These are phyloP conservation scores for Chitala chitala DNA, from an alignment of 2,113 vertebrate genomes.

Conservation along the genomic window DNA sequence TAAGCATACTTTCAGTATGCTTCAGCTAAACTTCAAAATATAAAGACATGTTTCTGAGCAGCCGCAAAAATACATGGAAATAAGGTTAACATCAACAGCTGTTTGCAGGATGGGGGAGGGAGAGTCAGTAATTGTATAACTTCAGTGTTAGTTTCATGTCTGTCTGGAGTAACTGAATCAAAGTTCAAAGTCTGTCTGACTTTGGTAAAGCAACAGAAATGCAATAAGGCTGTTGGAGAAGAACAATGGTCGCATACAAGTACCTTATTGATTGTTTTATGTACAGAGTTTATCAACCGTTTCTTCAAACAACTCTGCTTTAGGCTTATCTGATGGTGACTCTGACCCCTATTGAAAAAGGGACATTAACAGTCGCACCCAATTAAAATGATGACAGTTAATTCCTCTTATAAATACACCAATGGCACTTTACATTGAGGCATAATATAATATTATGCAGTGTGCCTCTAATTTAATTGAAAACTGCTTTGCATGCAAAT, in stretches of 20 bases:
- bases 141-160: background rate
- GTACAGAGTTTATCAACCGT: background rate
- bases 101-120: background rate
- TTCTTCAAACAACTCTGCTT: background rate
- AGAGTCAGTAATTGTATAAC: no score
- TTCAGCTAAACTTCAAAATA: background rate
- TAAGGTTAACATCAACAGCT: background rate
- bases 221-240: conserved; percentile 9
- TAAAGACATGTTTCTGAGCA: background rate
- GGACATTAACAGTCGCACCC: no score
- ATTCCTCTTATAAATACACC: background rate
- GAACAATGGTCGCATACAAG: conserved; percentile 19
- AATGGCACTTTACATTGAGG: background rate
- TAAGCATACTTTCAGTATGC: no score
- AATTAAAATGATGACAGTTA: background rate
- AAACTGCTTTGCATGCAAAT: conserved; percentile 11
- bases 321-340: background rate
- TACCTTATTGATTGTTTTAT: conserved; percentile 9
- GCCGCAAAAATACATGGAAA: background rate
- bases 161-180: background rate
- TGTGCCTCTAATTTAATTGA: background rate
- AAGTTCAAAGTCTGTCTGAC: background rate
- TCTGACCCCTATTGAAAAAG: background rate
- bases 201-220: background rate
- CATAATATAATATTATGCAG: background rate